phyloP scores from a whole-genome alignment of 1,140 invertebrate genomes.

The Drosophila melanogaster region Release_6_plus_ISO1_MT NT_033779.5:2433001-2433500 shows the following conservation, averaged over 20 bases:
- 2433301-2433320: slow-evolving; percentile 2
- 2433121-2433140: too few species aligned
- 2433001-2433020: neutral
- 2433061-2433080: too few species aligned
- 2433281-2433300: slow-evolving; percentile 41
- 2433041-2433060: too few species aligned
- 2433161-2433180: slow-evolving; percentile 31
- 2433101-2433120: too few species aligned
- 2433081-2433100: too few species aligned
- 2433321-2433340: slow-evolving; percentile 24
- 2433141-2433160: too few species aligned
- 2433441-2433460: slow-evolving; percentile 56
- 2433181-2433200: slow-evolving; percentile 66
- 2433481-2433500: slow-evolving; percentile 41
- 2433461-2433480: slow-evolving; percentile 22
- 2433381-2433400: neutral
- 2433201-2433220: slow-evolving; percentile 42
- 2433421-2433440: slow-evolving; percentile 74
- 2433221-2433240: slow-evolving; percentile 59
- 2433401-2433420: slow-evolving; percentile 64
- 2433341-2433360: slow-evolving; percentile 58
- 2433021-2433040: too few species aligned
- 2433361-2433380: neutral
- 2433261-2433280: slow-evolving; percentile 64
- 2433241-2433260: slow-evolving; percentile 60